A percentile compares a stretch with the other conserved stretches of the same genome.
These are phyloP conservation scores for Troilus luridus DNA, from an alignment of 2,888 invertebrate species.

Conservation along the genomic window DNA sequence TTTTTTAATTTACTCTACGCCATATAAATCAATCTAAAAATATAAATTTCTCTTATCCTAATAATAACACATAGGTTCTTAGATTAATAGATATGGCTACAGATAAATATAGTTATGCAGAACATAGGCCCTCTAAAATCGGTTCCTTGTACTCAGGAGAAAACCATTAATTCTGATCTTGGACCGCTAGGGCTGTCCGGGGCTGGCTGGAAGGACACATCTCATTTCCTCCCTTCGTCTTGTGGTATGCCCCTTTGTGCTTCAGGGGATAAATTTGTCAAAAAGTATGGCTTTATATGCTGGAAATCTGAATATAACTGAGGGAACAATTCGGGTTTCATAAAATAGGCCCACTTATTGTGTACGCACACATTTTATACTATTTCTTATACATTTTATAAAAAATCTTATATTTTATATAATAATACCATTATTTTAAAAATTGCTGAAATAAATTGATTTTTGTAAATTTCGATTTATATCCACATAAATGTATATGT, in stretches of 20 bases:
- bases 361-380: too few relatives aligned
- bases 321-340: neutral
- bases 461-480: too few relatives aligned
- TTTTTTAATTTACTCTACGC: too few relatives aligned
- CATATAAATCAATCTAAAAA: too few relatives aligned
- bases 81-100: neutral
- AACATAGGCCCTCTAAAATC: neutral
- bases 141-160: neutral
- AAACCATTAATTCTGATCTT: slow-evolving; percentile 24
- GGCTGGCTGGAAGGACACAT: slow-evolving; percentile 7
- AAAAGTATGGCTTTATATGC: neutral
- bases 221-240: slow-evolving; percentile 5
- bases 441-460: too few relatives aligned
- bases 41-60: neutral
- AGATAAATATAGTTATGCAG: neutral
- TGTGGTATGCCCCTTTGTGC: neutral
- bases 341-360: too few relatives aligned
- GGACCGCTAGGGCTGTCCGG: neutral
- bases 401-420: too few relatives aligned
- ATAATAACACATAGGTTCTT: neutral
- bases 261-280: neutral
- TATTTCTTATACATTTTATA: too few relatives aligned
- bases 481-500: too few relatives aligned
- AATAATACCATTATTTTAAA: too few relatives aligned
- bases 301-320: neutral